Conservation (phyloP, 2,797 vertebrate species). For the Florisuga fusca region DNA sequence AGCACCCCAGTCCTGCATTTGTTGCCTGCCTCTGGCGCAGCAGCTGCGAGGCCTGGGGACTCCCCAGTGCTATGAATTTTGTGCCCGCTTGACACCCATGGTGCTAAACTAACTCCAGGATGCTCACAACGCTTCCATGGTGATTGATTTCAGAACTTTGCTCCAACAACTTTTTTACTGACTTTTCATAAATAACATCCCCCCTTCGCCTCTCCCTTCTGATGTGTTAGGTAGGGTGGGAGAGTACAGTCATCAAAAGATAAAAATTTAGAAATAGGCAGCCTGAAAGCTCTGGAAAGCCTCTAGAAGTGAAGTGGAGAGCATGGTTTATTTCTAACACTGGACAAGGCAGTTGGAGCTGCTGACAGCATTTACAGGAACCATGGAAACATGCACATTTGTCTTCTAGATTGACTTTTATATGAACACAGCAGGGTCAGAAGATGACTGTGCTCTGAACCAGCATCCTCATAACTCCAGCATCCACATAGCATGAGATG, state of each 20-base stretch:
- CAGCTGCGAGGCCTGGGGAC: accelerated
- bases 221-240: neutral
- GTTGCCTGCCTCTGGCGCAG: neutral
- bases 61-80: neutral
- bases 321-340: slow-evolving; percentile 45
- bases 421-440: slow-evolving; percentile 17
- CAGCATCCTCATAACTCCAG: neutral
- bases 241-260: slow-evolving; percentile 1
- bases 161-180: neutral
- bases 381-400: neutral
- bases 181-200: neutral
- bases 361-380: slow-evolving; percentile 51
- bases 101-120: neutral
- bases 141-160: neutral
- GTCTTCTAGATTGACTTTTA: slow-evolving; percentile 29
- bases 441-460: slow-evolving; percentile 16
- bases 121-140: neutral
- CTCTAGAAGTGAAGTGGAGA: neutral
- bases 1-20: neutral
- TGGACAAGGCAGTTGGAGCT: neutral
- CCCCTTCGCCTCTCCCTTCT: neutral
- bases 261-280: neutral
- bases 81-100: neutral
- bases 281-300: slow-evolving; percentile 42
- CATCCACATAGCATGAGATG: neutral